A percentile compares a stretch with the other conserved stretches of the same genome.
These are phyloP conservation scores for Synergus laeviventris DNA, from an alignment of 2,888 invertebrate species.

Conservation along the genomic window DNA sequence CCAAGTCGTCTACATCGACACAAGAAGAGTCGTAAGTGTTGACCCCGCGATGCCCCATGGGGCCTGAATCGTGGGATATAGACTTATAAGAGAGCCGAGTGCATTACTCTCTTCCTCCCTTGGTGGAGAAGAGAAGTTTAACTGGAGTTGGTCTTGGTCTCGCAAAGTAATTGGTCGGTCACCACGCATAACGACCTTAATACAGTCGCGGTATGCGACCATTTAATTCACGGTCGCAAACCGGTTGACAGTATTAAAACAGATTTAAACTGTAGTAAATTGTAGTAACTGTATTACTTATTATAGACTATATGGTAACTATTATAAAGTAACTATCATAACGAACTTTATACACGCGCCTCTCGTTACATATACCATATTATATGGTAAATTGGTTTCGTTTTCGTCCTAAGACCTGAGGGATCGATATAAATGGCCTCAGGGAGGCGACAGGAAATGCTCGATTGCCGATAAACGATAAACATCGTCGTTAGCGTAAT, in stretches of 20 bases:
- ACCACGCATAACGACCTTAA: slow-evolving; percentile 7
- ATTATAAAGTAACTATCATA: no score
- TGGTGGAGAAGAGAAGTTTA: not conserved
- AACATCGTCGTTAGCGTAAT: slow-evolving; percentile 34
- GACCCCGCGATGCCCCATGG: slow-evolving; percentile 11
- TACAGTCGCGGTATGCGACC: slow-evolving; percentile 4
- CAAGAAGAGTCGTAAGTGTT: not conserved
- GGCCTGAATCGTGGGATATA: not conserved
- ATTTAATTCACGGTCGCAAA: slow-evolving; percentile 4
- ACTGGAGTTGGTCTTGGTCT: not conserved
- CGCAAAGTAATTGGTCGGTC: not conserved
- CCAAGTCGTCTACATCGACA: not conserved
- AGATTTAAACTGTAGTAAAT: no score
- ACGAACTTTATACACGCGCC: not conserved
- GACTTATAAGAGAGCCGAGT: not conserved
- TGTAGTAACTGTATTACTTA: no score
- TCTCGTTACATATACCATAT: not conserved
- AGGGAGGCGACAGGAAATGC: slow-evolving; percentile 30
- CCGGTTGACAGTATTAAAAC: not conserved
- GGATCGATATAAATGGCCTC: slow-evolving; percentile 34
- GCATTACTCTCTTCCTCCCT: not conserved
- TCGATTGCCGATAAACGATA: slow-evolving; percentile 34
- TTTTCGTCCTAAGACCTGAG: slow-evolving; percentile 5
- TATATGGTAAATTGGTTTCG: not conserved
- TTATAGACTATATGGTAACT: no score